Conservation (phyloP, 2,113 vertebrate species). For the Rhabdomys dilectus region DNA sequence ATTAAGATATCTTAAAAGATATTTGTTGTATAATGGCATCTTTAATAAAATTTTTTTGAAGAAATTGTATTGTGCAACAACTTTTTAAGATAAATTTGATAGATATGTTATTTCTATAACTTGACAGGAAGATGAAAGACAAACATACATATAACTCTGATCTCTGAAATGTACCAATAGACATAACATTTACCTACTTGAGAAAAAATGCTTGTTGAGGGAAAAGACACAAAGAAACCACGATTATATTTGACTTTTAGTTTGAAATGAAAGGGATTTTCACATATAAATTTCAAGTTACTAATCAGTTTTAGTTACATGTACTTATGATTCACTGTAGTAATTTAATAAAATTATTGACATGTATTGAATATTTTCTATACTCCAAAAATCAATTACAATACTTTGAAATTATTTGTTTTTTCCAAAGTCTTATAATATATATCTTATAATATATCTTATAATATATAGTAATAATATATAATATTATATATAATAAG, state of each 20-base stretch:
- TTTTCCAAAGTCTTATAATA: not conserved
- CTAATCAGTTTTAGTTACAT: not conserved
- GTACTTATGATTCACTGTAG: not conserved
- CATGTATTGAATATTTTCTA: not conserved
- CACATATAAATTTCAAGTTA: not conserved
- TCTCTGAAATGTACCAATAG: not conserved
- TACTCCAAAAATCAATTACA: not conserved
- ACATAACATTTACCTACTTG: not conserved
- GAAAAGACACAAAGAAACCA: not conserved
- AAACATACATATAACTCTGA: not conserved
- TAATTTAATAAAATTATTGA: not conserved
- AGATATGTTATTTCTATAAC: not conserved
- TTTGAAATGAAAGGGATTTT: not conserved
- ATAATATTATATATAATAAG: too few species aligned
- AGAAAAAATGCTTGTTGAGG: not conserved
- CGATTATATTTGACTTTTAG: not conserved
- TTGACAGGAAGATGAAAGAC: not conserved
- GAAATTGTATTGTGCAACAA: too few species aligned
- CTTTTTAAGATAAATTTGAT: not conserved
- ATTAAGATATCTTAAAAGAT: not conserved
- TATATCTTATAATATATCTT: too few species aligned
- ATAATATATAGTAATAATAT: too few species aligned
- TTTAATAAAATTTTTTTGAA: not conserved
- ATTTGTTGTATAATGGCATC: not conserved
- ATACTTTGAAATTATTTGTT: not conserved